Evolutionary conservation across 2,888 invertebrate genomes (phyloP).

Genomic region (Anarsia innoxiella): DNA sequence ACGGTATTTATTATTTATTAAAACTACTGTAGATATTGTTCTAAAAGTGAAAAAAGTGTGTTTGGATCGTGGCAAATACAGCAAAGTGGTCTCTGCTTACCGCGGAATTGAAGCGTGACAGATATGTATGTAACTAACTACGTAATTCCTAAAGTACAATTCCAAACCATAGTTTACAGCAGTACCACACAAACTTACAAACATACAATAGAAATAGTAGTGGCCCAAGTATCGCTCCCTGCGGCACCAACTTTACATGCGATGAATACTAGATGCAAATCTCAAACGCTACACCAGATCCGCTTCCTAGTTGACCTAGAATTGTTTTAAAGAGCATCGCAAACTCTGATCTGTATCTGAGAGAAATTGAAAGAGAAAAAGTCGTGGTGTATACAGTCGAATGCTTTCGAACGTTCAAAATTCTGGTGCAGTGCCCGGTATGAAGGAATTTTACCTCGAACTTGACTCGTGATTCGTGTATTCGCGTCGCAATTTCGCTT

Average conservation of each 20-base stretch:
- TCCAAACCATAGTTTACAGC: neutral
- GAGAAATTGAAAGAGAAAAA: neutral
- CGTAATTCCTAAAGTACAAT: no score
- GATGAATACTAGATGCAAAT: conserved; percentile 29
- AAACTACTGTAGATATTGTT: no score
- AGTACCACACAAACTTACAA: neutral
- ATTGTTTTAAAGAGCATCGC: conserved; percentile 13
- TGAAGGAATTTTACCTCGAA: no score
- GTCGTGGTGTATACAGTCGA: neutral
- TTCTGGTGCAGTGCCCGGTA: no score
- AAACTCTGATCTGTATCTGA: conserved; percentile 11
- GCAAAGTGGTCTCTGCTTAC: no score
- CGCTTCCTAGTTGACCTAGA: conserved; percentile 20
- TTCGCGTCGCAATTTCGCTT: no score
- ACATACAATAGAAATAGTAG: conserved; percentile 14
- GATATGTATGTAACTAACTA: no score
- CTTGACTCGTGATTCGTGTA: no score
- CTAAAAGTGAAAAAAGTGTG: no score
- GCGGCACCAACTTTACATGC: conserved; percentile 23
- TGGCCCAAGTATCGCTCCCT: conserved; percentile 22
- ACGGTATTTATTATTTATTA: no score
- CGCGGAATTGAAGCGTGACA: no score
- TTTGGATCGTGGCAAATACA: no score
- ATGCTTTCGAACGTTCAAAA: neutral
- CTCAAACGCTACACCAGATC: conserved; percentile 26